These are phyloP conservation scores for Tenrec ecaudatus DNA, from an alignment of 2,113 vertebrate species.

Conservation along the genomic window DNA sequence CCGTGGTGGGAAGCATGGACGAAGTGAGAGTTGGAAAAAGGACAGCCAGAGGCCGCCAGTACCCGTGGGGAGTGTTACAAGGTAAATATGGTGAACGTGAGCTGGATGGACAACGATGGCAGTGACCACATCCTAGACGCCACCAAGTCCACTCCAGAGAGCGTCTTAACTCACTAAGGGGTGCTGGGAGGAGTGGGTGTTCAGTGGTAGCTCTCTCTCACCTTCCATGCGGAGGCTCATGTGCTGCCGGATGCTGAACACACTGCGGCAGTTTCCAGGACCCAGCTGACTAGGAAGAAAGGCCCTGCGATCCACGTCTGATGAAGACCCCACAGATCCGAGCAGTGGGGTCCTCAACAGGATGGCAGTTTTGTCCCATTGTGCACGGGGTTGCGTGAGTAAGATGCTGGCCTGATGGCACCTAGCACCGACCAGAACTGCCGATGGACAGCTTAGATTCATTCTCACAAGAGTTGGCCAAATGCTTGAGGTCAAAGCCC, in stretches of 20 bases:
- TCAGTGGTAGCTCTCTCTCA: background rate
- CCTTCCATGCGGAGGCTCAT: background rate
- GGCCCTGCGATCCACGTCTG: background rate
- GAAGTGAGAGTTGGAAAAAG: slow-evolving; percentile 88
- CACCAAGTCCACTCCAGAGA: background rate
- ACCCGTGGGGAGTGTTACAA: slow-evolving; percentile 90
- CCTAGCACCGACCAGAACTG: background rate
- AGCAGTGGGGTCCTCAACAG: background rate
- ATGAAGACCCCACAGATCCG: background rate
- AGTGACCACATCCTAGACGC: background rate
- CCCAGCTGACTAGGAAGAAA: background rate
- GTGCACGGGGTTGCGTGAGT: background rate
- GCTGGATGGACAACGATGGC: background rate
- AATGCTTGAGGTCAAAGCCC: too few relatives aligned
- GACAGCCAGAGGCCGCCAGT: slow-evolving; percentile 88
- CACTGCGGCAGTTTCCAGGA: background rate
- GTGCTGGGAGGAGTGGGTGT: background rate
- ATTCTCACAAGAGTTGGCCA: too few relatives aligned
- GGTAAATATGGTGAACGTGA: slow-evolving; percentile 81
- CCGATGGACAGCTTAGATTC: background rate
- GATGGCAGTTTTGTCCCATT: background rate
- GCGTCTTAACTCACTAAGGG: background rate
- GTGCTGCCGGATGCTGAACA: background rate
- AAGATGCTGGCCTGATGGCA: background rate
- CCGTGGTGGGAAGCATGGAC: slow-evolving; percentile 86